Base-by-base conservation (phyloP, 2,888 invertebrate species). In the Rotaria sp. region DNA sequence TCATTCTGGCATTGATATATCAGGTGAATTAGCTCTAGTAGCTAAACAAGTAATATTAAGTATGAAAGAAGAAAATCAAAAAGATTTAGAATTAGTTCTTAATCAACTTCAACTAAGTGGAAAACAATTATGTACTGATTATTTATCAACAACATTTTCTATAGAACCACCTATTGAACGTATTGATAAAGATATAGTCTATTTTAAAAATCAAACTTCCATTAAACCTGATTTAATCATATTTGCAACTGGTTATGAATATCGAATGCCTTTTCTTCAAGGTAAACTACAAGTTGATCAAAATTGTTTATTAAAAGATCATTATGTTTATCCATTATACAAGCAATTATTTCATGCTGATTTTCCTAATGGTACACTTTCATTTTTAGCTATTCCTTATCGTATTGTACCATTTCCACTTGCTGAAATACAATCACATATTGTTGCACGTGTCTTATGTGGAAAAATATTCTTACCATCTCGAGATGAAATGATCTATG, bases 231-330 rank as follows among this genome's bases (percentile, higher is more conserved):
- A 80, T 45, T 24, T n/a, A 13, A 41, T 80, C 15, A 80, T 80
- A 10, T 80, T 80, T 80, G 80, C 80, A 26, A 80, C 80, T 41
- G 80, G 80, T 26, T 80, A 80, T n/a, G 80, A 80, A 41, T 80
- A 80, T 45, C 26, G 45, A 11, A 45, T 45, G 41, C 45, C 80
- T 26, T 80, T 80, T 80, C 45, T 80, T 15, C 26, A 41, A 45
- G 45, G 45, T 13, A 80, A 45, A 45, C n/a, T 80, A 45, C 80
- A 80, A 80, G 26, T 45, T 15, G 80, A 80, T 45, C 24, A 80
- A 45, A 11, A 26, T 45, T 45, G 80, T 26, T 21, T 80, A 45
- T 80, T 45, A 26, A 18, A 67, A 18, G 21, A 35, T 21, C 35
- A 21, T 8, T 67, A 67, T 67, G 35, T 67, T 11, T 80, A 80